A percentile compares a stretch with the other conserved stretches of the same genome.
These are phyloP conservation scores for Eidolon dupreanum DNA, from an alignment of 2,797 vertebrate species.

Conservation along the genomic window DNA sequence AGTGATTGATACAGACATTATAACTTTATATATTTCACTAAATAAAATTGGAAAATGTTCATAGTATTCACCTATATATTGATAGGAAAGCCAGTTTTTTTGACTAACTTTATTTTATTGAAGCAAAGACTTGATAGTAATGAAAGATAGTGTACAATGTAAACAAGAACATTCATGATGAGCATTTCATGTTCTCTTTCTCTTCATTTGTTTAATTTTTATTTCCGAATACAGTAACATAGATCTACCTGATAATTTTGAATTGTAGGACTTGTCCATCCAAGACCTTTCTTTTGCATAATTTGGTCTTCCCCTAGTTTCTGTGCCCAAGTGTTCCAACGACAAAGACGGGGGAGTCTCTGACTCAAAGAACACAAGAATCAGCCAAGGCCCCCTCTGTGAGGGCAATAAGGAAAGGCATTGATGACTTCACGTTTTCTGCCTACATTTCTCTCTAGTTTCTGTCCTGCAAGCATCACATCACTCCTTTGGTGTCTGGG, in stretches of 20 bases:
- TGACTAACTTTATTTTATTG: slow-evolving; percentile 17
- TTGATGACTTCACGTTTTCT: not conserved
- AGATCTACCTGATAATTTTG: slow-evolving; percentile 8
- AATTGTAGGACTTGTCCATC: not conserved
- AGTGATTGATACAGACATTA: not conserved
- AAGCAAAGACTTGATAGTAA: slow-evolving; percentile 29
- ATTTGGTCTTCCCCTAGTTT: not conserved
- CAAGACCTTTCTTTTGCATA: not conserved
- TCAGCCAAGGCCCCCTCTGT: not conserved
- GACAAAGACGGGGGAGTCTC: not conserved
- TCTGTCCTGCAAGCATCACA: not conserved
- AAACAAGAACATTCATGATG: not conserved
- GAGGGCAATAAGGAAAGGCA: not conserved
- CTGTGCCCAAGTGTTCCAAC: not conserved
- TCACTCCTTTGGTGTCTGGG: not conserved
- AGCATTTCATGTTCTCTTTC: not conserved
- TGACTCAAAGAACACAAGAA: slow-evolving; percentile 1
- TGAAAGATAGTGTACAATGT: not conserved
- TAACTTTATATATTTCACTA: not conserved
- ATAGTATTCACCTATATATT: not conserved
- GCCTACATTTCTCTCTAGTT: not conserved
- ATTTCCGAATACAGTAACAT: slow-evolving; percentile 33
- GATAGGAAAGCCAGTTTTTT: slow-evolving; percentile 27
- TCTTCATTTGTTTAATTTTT: slow-evolving; percentile 12
- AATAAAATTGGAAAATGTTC: not conserved